These are phyloP conservation scores for pig (Sus scrofa) DNA, from an alignment of 2,113 vertebrate genomes.

Conservation along the genomic window DNA sequence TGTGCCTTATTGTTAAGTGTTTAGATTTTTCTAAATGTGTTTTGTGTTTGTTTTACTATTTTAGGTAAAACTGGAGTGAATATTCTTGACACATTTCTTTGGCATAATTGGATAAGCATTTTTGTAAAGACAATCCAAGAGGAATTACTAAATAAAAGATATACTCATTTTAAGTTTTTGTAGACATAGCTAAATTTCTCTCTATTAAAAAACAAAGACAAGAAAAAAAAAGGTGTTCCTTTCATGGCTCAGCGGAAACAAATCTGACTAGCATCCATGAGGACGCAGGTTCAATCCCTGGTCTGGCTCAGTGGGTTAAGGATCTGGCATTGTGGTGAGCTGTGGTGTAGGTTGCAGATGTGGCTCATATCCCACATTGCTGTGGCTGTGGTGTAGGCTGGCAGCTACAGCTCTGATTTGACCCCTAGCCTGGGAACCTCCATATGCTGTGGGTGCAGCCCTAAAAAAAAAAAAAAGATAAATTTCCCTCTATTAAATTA, in stretches of 20 bases:
- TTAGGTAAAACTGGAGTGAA: background rate
- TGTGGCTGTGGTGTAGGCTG: too few relatives aligned
- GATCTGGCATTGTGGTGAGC: too few relatives aligned
- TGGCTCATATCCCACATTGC: too few relatives aligned
- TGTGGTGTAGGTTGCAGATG: too few relatives aligned
- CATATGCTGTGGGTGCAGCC: too few relatives aligned
- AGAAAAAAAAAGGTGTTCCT: too few relatives aligned
- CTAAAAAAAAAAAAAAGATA: background rate
- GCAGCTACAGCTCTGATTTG: too few relatives aligned
- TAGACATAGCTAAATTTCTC: background rate
- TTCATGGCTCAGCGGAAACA: too few relatives aligned
- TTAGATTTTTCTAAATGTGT: background rate
- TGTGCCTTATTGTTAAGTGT: background rate
- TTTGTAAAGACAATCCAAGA: slow-evolving; percentile 23
- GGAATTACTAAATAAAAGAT: background rate
- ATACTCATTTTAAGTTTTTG: background rate
- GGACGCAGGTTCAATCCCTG: too few relatives aligned
- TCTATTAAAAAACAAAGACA: background rate
- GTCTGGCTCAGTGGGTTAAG: too few relatives aligned
- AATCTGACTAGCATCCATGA: too few relatives aligned
- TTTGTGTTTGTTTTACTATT: slow-evolving; percentile 15
- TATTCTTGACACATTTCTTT: slow-evolving; percentile 34
- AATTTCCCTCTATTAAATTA: background rate
- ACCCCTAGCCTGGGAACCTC: too few relatives aligned
- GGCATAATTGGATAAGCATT: background rate